phyloP scores from a whole-genome alignment of 1,140 invertebrate species.

The Linepithema humile region DNA sequence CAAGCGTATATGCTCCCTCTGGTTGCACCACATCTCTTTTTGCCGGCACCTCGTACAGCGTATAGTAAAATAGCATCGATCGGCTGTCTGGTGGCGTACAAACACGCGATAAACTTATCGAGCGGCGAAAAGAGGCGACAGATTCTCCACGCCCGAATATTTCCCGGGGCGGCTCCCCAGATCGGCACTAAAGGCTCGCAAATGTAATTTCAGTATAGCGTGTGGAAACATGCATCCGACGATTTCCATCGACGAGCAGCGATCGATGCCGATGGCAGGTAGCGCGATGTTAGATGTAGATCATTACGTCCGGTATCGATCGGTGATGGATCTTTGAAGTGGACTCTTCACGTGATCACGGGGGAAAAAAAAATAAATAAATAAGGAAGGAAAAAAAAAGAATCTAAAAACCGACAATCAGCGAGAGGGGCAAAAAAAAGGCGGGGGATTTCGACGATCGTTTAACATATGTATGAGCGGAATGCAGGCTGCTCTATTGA shows the following conservation, averaged over 20 bases:
- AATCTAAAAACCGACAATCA: slow-evolving; percentile 17
- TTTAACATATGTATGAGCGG: slow-evolving; percentile 85
- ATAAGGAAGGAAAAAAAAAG: slow-evolving; percentile 3
- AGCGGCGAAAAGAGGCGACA: slow-evolving; percentile 25
- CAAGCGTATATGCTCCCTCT: slow-evolving; percentile 27
- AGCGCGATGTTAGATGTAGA: slow-evolving; percentile 62
- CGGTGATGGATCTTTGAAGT: slow-evolving; percentile 43
- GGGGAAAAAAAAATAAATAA: not conserved
- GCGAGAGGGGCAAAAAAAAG: slow-evolving; percentile 52
- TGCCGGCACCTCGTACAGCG: slow-evolving; percentile 62
- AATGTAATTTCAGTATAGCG: slow-evolving; percentile 54
- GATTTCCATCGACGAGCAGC: slow-evolving; percentile 26
- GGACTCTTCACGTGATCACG: slow-evolving; percentile 22
- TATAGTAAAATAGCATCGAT: slow-evolving; percentile 72
- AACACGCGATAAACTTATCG: slow-evolving; percentile 57
- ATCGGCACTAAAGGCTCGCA: slow-evolving; percentile 33
- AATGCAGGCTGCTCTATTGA: slow-evolving; percentile 95
- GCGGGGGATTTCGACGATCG: slow-evolving; percentile 69
- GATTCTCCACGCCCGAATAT: slow-evolving; percentile 33
- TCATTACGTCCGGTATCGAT: slow-evolving; percentile 50
- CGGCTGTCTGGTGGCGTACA: slow-evolving; percentile 80
- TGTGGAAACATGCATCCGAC: slow-evolving; percentile 42
- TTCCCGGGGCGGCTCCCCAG: not conserved
- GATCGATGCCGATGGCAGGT: slow-evolving; percentile 54
- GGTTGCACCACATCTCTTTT: slow-evolving; percentile 58